phyloP scores from a whole-genome alignment of 2,888 invertebrate species.

The Tethea ocularis region DNA sequence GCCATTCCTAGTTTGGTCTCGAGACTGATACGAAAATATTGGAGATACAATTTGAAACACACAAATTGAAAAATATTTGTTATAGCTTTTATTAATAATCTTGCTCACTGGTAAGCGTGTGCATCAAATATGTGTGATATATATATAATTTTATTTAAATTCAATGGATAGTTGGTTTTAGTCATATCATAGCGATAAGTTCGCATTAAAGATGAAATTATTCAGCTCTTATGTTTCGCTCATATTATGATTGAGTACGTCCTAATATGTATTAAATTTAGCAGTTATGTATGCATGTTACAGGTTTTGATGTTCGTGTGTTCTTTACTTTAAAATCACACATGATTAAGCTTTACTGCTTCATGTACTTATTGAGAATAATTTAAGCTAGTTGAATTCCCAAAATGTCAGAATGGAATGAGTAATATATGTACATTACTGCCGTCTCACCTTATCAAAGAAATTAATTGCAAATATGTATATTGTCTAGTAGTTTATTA shows the following conservation, averaged over 20 bases:
- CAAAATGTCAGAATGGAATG: too few relatives aligned
- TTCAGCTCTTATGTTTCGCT: conserved; percentile 44
- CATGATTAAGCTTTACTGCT: too few relatives aligned
- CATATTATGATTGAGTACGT: conserved; percentile 55
- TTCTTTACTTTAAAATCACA: neutral
- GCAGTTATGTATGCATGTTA: conserved; percentile 12
- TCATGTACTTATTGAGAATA: too few relatives aligned
- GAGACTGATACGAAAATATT: conserved; percentile 37
- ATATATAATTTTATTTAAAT: conserved; percentile 38
- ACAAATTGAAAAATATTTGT: neutral
- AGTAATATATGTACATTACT: too few relatives aligned
- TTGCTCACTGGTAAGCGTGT: conserved; percentile 6
- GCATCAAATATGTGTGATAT: conserved; percentile 56
- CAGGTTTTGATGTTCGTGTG: neutral
- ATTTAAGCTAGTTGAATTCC: too few relatives aligned
- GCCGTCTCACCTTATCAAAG: too few relatives aligned
- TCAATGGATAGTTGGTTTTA: conserved; percentile 44
- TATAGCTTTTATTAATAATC: neutral
- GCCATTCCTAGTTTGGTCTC: conserved; percentile 41
- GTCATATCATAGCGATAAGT: conserved; percentile 60
- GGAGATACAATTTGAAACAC: conserved; percentile 16
- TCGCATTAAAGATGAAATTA: conserved; percentile 19
- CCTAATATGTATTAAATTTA: conserved; percentile 41
- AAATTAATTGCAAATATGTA: too few relatives aligned
- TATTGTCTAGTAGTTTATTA: neutral